A percentile compares a stretch with the other conserved stretches of the same genome.
phyloP scores from a whole-genome alignment of 2,888 invertebrate genomes.

The Cyclophora albipunctata region DNA sequence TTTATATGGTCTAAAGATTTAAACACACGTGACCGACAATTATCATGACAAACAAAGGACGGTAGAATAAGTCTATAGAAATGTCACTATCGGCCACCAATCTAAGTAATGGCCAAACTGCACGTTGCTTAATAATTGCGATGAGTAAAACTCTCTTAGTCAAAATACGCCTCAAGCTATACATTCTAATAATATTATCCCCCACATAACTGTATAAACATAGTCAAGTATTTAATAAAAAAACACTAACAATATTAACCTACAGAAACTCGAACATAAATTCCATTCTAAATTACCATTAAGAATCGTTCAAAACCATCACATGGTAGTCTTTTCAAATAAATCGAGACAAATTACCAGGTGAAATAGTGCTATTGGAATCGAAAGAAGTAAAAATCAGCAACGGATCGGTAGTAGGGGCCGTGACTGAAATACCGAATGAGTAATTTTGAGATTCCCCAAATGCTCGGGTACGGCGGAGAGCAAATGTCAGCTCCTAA shows the following conservation, averaged over 20 bases:
- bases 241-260: too few relatives aligned
- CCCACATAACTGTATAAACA: too few relatives aligned
- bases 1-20: too few relatives aligned
- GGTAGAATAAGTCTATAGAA: neutral
- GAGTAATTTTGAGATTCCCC: constrained; percentile 71
- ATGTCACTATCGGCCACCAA: neutral
- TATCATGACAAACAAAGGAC: neutral
- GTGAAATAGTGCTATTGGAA: constrained; percentile 67
- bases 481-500: constrained; percentile 68
- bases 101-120: too few relatives aligned
- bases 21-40: neutral
- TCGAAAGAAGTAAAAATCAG: constrained; percentile 74
- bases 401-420: constrained; percentile 49
- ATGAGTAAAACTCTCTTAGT: too few relatives aligned
- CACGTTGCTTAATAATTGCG: too few relatives aligned
- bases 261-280: too few relatives aligned
- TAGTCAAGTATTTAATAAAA: too few relatives aligned
- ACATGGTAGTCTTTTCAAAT: constrained; percentile 2
- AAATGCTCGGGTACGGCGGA: constrained; percentile 50
- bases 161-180: too few relatives aligned
- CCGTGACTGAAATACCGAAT: constrained; percentile 70
- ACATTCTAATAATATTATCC: too few relatives aligned
- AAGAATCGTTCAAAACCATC: too few relatives aligned
- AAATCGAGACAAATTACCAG: constrained; percentile 55
- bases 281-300: constrained; percentile 6